Evolutionary conservation across 2,888 invertebrate species (phyloP), one percentile per base, ranked within the genome.

Genomic region (Melolontha melolontha): DNA sequence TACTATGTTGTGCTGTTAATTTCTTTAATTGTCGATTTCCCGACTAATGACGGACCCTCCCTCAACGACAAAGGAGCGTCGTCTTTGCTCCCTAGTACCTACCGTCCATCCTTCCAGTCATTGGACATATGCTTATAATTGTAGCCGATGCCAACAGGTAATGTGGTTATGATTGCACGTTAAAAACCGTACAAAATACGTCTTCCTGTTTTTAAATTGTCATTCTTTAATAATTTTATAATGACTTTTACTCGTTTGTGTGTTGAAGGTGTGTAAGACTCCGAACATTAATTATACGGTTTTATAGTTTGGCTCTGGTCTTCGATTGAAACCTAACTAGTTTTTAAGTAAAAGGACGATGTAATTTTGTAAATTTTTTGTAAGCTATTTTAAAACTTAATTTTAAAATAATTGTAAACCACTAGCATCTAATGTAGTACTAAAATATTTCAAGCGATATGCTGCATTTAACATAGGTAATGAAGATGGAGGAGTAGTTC

Each of bases 191-290:
- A 82, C 81, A 81, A 82, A 81, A 81, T 80, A 80, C 80, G 78
- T 81, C 81, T 82, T 83, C 82, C 82, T 82, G 82, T 81, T 81
- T 79, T 80, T 79, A 79, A 81, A 82, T 82, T 81, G 82, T 82
- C 82, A 82, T 82, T 82, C 82, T 81, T 81, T 80, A 79, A 81
- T 81, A 81, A 82, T 81, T 81, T 82, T 79, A 79, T 81, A 79
- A 80, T 78, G 78, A 78, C 76, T 71, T 68, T 62, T 62, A 64
- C 59, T 67, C 66, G 66, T 62, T 62, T 62, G 39, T 62, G 47
- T 44, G 59, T 62, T 17, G 59, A 34, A 54, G 40, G 6, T 40
- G 40, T 54, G 39, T 5, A 39, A 14, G 40, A 6, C 2, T 39
- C 5, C 16, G 54, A 34, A 62, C 47, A 47, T 62, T 62, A 62